A percentile compares a stretch with the other conserved stretches of the same genome.
phyloP scores from a whole-genome alignment of 92 coral and sea anemone species.

The Heteractis magnifica region DNA sequence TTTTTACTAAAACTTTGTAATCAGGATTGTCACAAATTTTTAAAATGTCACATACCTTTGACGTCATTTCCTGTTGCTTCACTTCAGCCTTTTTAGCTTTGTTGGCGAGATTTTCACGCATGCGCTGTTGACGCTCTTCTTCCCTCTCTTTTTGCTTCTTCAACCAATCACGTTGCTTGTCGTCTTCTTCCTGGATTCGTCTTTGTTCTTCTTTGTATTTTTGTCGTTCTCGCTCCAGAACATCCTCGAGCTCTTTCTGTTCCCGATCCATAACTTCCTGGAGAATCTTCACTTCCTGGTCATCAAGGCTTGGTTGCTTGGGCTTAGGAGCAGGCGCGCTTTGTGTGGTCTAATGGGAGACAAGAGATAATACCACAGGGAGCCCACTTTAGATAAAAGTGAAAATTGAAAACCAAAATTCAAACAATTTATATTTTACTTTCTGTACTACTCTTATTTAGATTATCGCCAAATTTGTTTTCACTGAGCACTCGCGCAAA shows the following conservation, averaged over 20 bases:
- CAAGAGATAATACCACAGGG: background rate
- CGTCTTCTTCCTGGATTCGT: conserved; percentile 73
- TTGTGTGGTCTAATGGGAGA: conserved; percentile 5
- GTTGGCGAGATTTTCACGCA: conserved; percentile 33
- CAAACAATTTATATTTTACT: too few relatives aligned
- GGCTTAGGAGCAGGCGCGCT: conserved; percentile 7
- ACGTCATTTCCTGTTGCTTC: conserved; percentile 17
- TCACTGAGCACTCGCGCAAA: too few relatives aligned
- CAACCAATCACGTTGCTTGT: conserved; percentile 62
- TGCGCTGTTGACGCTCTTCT: conserved; percentile 57
- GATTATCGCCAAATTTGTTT: too few relatives aligned
- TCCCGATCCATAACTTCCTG: conserved; percentile 66
- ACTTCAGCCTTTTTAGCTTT: conserved; percentile 35
- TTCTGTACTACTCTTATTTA: too few relatives aligned
- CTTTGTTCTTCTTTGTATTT: conserved; percentile 81
- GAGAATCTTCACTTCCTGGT: conserved; percentile 58
- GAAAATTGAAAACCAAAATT: background rate
- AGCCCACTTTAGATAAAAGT: background rate
- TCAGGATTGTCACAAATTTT: background rate
- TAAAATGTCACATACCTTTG: conserved; percentile 9
- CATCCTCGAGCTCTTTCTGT: conserved; percentile 73
- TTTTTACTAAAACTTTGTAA: too few relatives aligned
- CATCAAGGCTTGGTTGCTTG: conserved; percentile 66
- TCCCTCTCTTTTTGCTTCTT: conserved; percentile 53
- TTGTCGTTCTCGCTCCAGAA: conserved; percentile 69